Base-by-base conservation (phyloP, 2,797 vertebrate genomes). In the Semotilus atromaculatus region DNA sequence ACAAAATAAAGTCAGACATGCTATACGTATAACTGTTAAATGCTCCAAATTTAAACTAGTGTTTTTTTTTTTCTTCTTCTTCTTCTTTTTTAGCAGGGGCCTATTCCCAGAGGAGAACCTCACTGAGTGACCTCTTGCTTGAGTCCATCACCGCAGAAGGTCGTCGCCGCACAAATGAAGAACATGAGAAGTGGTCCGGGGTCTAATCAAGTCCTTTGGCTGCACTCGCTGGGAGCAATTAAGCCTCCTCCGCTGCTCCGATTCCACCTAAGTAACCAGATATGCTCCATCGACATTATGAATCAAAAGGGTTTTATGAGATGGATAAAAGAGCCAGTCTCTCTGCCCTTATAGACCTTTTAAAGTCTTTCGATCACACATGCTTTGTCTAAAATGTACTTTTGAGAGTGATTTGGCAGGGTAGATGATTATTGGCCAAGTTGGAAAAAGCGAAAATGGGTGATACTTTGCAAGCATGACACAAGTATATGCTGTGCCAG, bases 151-250 rank as follows among this genome's bases (percentile, higher is more conserved):
- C 89, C 88, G 89, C 92, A 90, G 94, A 94, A 95, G 94, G 94
- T 94, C 94, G 91, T 94, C 90, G 92, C 92, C 94, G 92, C 92
- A 94, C 93, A 94, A 95, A 95, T 94, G 93, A 95, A 94, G 94
- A 95, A 95, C 94, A 95, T 95, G 94, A 95, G 94, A 94, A 94
- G 94, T 91, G 92, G 92, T 93, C 92, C 90, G 92, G 93, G 93
- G 92, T 93, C 93, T 95, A 95, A 95, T 95, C 94, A 95, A 95
- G 94, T 93, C 91, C 92, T 94, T 92, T 90, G 93, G 92, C 94
- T 92, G 91, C 92, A 90, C 93, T 95, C 92, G 89, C 93, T 94
- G 94, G 94, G 94, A 94, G 93, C 94, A 95, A 95, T 95, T 95
- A 95, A 92, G 93, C 89, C 91, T 90, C 88, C 93, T 91, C 90